These are phyloP conservation scores for Apus apus DNA, from an alignment of 2,113 vertebrate genomes.

Conservation along the genomic window DNA sequence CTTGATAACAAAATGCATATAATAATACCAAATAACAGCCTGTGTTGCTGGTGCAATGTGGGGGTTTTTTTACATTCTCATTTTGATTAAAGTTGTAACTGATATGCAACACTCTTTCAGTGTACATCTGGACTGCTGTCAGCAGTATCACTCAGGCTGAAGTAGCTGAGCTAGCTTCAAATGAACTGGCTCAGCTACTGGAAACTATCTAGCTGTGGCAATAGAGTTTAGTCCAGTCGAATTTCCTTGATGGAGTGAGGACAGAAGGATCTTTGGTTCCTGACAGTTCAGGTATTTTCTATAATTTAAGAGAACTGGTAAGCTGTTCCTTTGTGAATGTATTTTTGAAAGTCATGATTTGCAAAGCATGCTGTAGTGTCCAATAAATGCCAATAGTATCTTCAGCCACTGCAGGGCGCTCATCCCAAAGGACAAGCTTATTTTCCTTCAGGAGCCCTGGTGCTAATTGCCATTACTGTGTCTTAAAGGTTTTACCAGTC, in stretches of 20 bases:
- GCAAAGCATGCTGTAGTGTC: not conserved
- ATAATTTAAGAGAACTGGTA: not conserved
- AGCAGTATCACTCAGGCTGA: not conserved
- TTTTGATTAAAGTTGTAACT: slow-evolving; percentile 10
- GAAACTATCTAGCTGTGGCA: not conserved
- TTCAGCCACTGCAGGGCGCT: not conserved
- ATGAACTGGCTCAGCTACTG: not conserved
- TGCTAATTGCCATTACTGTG: not conserved
- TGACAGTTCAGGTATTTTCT: not conserved
- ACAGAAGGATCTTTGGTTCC: not conserved
- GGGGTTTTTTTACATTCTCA: not conserved
- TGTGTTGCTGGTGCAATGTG: not conserved
- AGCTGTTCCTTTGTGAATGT: not conserved
- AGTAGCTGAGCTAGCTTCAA: not conserved
- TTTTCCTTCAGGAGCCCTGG: not conserved
- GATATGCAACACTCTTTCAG: not conserved
- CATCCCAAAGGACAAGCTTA: not conserved
- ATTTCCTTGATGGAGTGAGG: not conserved
- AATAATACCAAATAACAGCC: slow-evolving; percentile 56
- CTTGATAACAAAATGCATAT: slow-evolving; percentile 42
- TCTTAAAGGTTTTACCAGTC: not conserved
- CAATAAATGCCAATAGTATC: not conserved
- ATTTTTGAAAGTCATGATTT: not conserved
- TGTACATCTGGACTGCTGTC: slow-evolving; percentile 17
- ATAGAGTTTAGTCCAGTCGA: not conserved